Evolutionary conservation across 2,113 vertebrate genomes (phyloP).

Genomic region (Oplegnathus fasciatus): DNA sequence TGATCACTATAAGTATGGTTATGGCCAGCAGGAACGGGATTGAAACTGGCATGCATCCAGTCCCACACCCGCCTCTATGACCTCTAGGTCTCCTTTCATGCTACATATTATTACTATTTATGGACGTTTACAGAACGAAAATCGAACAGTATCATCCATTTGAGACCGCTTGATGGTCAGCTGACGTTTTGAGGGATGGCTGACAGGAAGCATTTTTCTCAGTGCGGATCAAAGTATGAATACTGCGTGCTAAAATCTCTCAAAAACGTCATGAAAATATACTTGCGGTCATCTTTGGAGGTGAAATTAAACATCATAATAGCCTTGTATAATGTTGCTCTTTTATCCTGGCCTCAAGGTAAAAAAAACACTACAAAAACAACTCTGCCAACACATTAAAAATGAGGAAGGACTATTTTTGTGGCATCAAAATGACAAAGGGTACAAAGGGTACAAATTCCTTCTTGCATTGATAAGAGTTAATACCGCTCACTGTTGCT

Average conservation of each 20-base stretch:
- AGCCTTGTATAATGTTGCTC: not conserved
- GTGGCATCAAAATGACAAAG: conserved; percentile 29
- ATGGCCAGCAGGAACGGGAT: too few species aligned
- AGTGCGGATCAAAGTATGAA: not conserved
- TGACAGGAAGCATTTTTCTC: not conserved
- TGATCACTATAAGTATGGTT: not conserved
- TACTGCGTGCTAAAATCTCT: not conserved
- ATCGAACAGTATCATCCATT: not conserved
- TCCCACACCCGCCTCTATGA: not conserved
- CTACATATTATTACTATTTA: not conserved
- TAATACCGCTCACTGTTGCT: conserved; percentile 38
- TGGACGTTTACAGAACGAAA: not conserved
- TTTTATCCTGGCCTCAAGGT: not conserved
- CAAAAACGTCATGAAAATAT: not conserved
- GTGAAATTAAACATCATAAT: conserved; percentile 15
- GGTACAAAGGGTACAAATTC: conserved; percentile 26
- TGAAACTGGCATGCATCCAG: not conserved
- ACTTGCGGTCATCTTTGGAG: not conserved
- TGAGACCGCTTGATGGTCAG: not conserved
- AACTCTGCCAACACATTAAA: conserved; percentile 1
- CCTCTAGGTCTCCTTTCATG: not conserved
- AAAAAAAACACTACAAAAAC: not conserved
- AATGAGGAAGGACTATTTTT: not conserved
- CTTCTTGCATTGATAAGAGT: conserved; percentile 24
- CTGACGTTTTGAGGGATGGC: not conserved